phyloP scores from a whole-genome alignment of 1,140 invertebrate species.

The Manduca sexta region DNA sequence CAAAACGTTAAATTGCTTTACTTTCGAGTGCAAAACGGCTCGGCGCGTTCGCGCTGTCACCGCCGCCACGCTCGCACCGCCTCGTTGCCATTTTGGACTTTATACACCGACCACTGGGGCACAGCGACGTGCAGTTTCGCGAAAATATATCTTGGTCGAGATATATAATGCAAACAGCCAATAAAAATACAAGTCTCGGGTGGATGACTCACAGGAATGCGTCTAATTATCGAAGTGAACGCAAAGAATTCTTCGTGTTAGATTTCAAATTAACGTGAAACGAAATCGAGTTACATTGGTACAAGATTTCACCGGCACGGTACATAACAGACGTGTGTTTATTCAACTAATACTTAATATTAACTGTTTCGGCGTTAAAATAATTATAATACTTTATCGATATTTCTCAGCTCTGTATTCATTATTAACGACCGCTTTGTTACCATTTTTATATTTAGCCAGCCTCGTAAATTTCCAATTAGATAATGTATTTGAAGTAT shows the following conservation, averaged over 20 bases:
- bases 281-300: constrained; percentile 25
- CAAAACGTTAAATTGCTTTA: constrained; percentile 27
- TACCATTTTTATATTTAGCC: no score
- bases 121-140: constrained; percentile 23
- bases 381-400: no score
- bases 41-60: background rate
- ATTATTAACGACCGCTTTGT: no score
- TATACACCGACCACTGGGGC: constrained; percentile 28
- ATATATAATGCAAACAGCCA: constrained; percentile 51
- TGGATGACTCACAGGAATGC: constrained; percentile 62
- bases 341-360: no score
- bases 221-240: constrained; percentile 55
- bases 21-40: constrained; percentile 29
- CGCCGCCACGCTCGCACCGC: constrained; percentile 3
- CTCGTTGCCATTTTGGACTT: constrained; percentile 21
- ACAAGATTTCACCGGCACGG: background rate
- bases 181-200: constrained; percentile 54
- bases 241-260: constrained; percentile 47
- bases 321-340: no score
- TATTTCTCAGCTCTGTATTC: no score
- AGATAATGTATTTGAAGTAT: background rate
- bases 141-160: constrained; percentile 33
- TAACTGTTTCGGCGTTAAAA: no score
- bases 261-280: constrained; percentile 56
- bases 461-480: no score